phyloP scores from a whole-genome alignment of 2,888 invertebrate species.

The Temnothorax rugatulus region DNA sequence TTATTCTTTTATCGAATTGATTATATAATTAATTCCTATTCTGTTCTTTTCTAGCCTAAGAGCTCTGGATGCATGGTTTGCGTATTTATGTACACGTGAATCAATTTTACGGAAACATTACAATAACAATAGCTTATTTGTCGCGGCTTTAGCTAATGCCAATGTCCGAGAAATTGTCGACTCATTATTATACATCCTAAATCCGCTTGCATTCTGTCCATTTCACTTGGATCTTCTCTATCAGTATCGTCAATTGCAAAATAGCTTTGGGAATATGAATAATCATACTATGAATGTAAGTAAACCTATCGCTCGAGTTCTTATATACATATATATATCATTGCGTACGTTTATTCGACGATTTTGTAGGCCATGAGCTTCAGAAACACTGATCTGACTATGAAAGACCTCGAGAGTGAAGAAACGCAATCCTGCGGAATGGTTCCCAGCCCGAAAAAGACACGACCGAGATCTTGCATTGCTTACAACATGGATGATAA shows the following conservation, averaged over 20 bases:
- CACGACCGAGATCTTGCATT: conserved; percentile 91
- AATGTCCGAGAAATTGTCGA: conserved; percentile 89
- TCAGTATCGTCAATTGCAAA: conserved; percentile 92
- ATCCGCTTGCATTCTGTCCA: conserved; percentile 92
- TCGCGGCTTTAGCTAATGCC: conserved; percentile 87
- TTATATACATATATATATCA: background rate
- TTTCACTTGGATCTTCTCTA: conserved; percentile 94
- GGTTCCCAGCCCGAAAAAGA: conserved; percentile 86
- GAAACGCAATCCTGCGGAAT: conserved; percentile 69
- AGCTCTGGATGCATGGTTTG: conserved; percentile 96
- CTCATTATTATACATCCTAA: conserved; percentile 91
- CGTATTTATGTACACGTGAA: conserved; percentile 94
- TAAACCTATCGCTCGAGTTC: background rate
- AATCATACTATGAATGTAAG: conserved; percentile 86
- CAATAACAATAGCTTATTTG: conserved; percentile 91
- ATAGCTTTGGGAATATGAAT: conserved; percentile 91
- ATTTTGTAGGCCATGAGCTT: conserved; percentile 72
- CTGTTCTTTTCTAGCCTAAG: conserved; percentile 88
- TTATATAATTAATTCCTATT: background rate
- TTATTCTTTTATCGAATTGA: background rate
- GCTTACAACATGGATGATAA: conserved; percentile 87
- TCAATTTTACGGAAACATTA: conserved; percentile 94
- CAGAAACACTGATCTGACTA: conserved; percentile 67
- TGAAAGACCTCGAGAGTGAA: conserved; percentile 72
- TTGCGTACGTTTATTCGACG: background rate